phyloP scores from a whole-genome alignment of 2,113 vertebrate genomes.

The Rattus norvegicus region DNA sequence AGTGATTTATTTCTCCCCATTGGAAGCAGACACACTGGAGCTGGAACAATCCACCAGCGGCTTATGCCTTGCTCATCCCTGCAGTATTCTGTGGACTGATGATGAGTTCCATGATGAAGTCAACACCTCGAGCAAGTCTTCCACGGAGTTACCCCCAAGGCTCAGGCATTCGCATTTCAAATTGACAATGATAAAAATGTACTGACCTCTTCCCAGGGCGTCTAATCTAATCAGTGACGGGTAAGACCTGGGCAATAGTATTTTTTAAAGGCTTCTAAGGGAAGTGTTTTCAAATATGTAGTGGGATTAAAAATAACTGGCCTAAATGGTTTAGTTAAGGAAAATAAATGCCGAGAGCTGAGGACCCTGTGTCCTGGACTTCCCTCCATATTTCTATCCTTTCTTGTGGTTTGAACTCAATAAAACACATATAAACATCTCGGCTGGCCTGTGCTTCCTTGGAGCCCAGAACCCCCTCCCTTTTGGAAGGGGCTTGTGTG shows the following conservation, averaged over 20 bases:
- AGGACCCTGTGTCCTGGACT: background rate
- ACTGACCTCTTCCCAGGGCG: background rate
- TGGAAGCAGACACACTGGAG: conserved; percentile 44
- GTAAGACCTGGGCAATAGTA: background rate
- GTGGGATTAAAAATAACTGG: background rate
- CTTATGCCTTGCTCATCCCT: background rate
- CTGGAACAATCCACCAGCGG: background rate
- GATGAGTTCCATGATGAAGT: conserved; percentile 41
- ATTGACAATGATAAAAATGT: background rate
- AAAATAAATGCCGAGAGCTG: background rate
- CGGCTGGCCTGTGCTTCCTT: background rate
- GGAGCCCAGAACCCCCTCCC: background rate
- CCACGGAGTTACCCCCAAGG: background rate
- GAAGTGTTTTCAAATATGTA: conserved; percentile 44
- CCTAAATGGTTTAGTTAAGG: conserved; percentile 43
- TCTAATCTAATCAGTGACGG: conserved; percentile 13
- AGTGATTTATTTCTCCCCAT: conserved; percentile 57
- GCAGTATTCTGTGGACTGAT: background rate
- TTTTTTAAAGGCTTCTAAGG: conserved; percentile 39
- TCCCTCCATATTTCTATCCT: background rate
- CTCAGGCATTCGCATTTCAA: conserved; percentile 13
- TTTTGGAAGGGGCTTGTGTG: background rate
- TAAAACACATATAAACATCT: background rate
- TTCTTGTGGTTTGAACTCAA: conserved; percentile 15
- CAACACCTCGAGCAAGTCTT: background rate